Conservation (phyloP, 2,797 vertebrate species). For the Myotis vivesi region DNA sequence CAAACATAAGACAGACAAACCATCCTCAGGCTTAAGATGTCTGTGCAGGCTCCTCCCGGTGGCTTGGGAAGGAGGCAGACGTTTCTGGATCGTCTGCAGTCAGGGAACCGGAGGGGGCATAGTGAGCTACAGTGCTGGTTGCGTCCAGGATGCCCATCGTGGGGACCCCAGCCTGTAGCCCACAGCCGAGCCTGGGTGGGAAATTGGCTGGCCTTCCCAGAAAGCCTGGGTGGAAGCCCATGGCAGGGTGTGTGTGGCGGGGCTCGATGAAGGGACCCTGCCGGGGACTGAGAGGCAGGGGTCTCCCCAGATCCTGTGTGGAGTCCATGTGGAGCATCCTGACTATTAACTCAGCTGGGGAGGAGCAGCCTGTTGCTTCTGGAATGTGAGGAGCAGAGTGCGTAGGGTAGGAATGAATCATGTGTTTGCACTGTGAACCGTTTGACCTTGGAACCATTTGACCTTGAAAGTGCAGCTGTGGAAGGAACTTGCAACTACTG, state of each 20-base stretch:
- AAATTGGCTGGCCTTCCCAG: background rate
- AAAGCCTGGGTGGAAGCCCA: background rate
- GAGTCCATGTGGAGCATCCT: background rate
- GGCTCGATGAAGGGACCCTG: background rate
- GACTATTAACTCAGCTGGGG: background rate
- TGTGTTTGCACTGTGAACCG: background rate
- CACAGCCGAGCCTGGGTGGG: background rate
- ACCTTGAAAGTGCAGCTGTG: background rate
- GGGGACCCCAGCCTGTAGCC: background rate
- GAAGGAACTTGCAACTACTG: background rate
- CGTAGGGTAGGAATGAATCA: background rate
- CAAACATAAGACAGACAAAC: background rate
- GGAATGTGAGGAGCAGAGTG: background rate
- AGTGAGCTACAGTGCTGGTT: background rate
- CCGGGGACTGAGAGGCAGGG: background rate
- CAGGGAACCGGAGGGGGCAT: background rate
- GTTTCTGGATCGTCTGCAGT: background rate
- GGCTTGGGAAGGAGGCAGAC: background rate
- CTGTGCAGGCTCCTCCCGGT: background rate
- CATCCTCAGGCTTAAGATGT: background rate
- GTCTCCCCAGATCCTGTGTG: background rate
- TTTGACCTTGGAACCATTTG: background rate
- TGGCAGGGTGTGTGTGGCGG: rapidly evolving
- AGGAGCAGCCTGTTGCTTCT: background rate
- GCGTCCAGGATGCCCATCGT: background rate